Percentiles rank a stretch among this genome's conserved stretches.
phyloP scores from a whole-genome alignment of 2,797 vertebrate genomes.

The Xiphorhynchus erythropygius region DNA sequence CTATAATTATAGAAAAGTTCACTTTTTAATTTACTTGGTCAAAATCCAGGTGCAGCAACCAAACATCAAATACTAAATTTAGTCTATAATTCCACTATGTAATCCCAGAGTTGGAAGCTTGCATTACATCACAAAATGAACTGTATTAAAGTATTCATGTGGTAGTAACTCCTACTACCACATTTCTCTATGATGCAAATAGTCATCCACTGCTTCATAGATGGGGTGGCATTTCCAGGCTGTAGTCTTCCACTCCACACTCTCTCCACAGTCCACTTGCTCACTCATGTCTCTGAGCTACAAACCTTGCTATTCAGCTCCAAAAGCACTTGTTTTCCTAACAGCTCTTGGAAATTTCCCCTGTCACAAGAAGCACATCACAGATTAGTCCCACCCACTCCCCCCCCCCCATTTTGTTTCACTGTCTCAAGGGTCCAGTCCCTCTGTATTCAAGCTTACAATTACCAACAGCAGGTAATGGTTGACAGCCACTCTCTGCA shows the following conservation, averaged over 20 bases:
- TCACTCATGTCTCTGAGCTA: background rate
- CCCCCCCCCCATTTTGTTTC: rapidly evolving
- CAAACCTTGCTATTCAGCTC: background rate
- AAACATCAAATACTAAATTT: background rate
- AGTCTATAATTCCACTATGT: background rate
- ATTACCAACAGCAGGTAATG: rapidly evolving
- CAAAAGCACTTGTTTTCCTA: background rate
- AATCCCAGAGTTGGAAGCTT: background rate
- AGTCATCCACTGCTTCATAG: background rate
- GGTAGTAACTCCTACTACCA: background rate
- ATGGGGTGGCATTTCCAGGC: background rate
- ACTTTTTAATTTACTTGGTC: background rate
- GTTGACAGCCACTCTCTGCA: background rate
- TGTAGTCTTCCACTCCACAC: background rate
- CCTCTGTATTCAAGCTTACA: background rate
- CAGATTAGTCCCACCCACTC: background rate
- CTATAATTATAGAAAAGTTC: background rate
- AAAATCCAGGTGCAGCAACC: background rate
- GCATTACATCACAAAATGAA: background rate
- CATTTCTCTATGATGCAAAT: background rate
- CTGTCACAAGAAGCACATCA: background rate
- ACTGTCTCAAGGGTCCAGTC: background rate
- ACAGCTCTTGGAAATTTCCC: background rate
- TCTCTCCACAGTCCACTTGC: background rate
- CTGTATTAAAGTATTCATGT: background rate